phyloP scores from a whole-genome alignment of 2,113 vertebrate species.

The Anas platyrhynchos region DNA sequence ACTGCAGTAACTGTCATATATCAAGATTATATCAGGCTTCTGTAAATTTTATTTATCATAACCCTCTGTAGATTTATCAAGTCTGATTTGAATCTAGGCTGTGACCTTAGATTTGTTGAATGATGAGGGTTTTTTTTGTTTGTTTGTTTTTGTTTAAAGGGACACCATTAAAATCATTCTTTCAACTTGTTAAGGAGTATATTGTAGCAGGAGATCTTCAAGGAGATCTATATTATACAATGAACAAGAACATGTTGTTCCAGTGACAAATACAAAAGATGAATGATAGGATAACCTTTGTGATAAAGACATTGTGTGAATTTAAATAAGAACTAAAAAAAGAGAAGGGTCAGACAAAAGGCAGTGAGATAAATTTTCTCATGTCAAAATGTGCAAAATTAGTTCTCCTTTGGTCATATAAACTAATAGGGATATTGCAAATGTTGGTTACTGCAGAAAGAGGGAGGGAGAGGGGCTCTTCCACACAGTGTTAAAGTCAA shows the following conservation, averaged over 20 bases:
- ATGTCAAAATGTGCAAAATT: conserved; percentile 32
- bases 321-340: conserved; percentile 55
- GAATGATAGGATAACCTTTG: conserved; percentile 48
- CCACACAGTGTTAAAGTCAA: background rate
- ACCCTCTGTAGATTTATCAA: background rate
- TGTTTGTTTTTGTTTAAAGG: background rate
- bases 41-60: background rate
- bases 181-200: background rate
- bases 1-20: background rate
- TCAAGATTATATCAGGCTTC: background rate
- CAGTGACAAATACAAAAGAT: conserved; percentile 62
- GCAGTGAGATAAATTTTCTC: conserved; percentile 25
- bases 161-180: background rate
- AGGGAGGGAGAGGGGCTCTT: background rate
- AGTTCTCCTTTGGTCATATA: background rate
- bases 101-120: background rate
- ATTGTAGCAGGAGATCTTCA: conserved; percentile 46
- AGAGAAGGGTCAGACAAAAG: conserved; percentile 11
- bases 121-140: background rate
- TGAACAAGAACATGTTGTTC: conserved; percentile 65
- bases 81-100: background rate
- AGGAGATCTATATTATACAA: conserved; percentile 47
- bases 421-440: background rate
- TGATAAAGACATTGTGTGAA: conserved; percentile 43
- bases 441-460: background rate